Conservation (phyloP, 2,888 invertebrate species). For the Charanyca ferruginea region DNA sequence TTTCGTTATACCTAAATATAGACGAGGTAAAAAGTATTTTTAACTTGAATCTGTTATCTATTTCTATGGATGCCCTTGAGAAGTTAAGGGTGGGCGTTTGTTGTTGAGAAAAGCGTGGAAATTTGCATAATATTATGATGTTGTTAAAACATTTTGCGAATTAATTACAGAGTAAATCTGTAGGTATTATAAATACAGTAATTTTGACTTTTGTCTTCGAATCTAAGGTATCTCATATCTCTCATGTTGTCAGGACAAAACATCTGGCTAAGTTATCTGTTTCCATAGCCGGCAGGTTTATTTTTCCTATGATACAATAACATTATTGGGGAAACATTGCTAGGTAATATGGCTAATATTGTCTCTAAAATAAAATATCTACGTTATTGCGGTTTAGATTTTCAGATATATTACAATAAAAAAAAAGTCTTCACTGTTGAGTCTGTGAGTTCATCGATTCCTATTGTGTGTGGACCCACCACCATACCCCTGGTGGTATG, state of each 20-base stretch:
- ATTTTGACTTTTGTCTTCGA: too few relatives aligned
- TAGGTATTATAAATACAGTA: too few relatives aligned
- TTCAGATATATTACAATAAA: too few relatives aligned
- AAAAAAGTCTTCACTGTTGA: too few relatives aligned
- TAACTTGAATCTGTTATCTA: conserved; percentile 69
- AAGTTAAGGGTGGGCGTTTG: conserved; percentile 50
- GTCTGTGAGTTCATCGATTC: too few relatives aligned
- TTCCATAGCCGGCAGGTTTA: neutral
- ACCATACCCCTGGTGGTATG: too few relatives aligned
- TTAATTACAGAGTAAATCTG: neutral
- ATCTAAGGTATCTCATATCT: conserved; percentile 1
- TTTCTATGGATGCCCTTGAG: conserved; percentile 69
- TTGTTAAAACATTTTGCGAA: conserved; percentile 6
- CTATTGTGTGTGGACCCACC: too few relatives aligned
- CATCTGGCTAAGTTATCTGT: neutral
- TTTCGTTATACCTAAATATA: conserved; percentile 52
- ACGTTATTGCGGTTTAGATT: too few relatives aligned
- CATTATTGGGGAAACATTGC: neutral
- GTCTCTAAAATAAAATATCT: neutral
- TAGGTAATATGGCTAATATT: neutral
- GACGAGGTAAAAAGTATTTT: conserved; percentile 70
- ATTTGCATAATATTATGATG: conserved; percentile 18
- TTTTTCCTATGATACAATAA: neutral
- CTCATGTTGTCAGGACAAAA: neutral
- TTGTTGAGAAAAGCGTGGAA: conserved; percentile 11